Percentiles rank a stretch among this genome's conserved stretches.
phyloP scores from a whole-genome alignment of 2,113 vertebrate species.

The Penelope pileata region DNA sequence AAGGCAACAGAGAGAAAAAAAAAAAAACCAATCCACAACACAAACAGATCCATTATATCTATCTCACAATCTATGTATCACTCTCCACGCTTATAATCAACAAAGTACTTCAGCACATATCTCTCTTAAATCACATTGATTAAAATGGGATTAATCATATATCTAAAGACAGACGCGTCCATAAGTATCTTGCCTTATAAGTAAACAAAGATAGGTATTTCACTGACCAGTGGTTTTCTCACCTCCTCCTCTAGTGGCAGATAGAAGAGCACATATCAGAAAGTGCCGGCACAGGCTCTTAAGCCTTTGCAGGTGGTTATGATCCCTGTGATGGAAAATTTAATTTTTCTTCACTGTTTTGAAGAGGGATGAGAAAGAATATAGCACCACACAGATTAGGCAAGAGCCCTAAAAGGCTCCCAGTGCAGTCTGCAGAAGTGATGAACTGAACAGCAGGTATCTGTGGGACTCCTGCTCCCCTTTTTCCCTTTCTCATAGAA shows the following conservation, averaged over 20 bases:
- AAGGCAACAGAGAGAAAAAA: not conserved
- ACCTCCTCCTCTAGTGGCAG: not conserved
- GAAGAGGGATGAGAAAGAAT: slow-evolving; percentile 48
- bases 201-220: slow-evolving; percentile 49
- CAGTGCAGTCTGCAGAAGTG: not conserved
- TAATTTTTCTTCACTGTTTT: slow-evolving; percentile 57
- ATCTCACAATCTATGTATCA: not conserved
- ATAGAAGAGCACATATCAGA: slow-evolving; percentile 29
- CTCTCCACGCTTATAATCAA: not conserved
- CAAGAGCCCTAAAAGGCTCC: slow-evolving; percentile 21
- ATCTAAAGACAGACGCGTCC: not conserved
- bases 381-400: slow-evolving; percentile 43
- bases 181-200: slow-evolving; percentile 21
- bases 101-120: not conserved
- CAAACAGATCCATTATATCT: not conserved
- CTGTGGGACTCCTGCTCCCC: not conserved
- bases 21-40: not conserved
- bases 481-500: not conserved
- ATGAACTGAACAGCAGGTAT: slow-evolving; percentile 28
- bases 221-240: slow-evolving; percentile 60
- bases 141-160: slow-evolving; percentile 41
- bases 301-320: slow-evolving; percentile 66
- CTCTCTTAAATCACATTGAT: slow-evolving; percentile 38
- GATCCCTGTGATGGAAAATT: slow-evolving; percentile 41
- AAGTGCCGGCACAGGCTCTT: slow-evolving; percentile 19